Percentiles rank a stretch among this genome's conserved stretches.
Conservation (phyloP, 2,113 vertebrate genomes). For the Saccopteryx leptura region DNA sequence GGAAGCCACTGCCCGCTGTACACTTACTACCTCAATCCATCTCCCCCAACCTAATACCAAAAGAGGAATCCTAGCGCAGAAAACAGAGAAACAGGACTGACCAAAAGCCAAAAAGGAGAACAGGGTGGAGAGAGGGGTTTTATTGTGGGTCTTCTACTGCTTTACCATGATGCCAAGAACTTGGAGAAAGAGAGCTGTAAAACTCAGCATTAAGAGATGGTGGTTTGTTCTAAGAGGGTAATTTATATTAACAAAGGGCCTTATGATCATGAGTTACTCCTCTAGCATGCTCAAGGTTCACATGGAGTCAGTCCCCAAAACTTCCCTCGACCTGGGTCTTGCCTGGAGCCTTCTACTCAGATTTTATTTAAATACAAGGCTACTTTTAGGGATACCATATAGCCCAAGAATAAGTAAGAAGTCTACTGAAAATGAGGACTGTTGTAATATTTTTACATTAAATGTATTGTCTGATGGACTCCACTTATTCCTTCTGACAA, state of each 20-base stretch:
- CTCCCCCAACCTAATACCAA: neutral
- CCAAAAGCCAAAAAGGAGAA: neutral
- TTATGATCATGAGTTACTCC: neutral
- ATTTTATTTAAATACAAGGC: constrained; percentile 27
- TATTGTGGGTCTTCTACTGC: neutral
- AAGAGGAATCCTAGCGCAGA: neutral
- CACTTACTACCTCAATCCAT: neutral
- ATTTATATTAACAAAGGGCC: neutral
- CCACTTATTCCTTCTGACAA: constrained; percentile 43
- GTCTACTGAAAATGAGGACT: neutral
- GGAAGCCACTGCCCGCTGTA: neutral
- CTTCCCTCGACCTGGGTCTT: neutral
- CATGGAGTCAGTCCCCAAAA: neutral
- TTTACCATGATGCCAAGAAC: neutral
- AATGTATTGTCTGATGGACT: neutral
- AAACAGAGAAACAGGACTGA: neutral
- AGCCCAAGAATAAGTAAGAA: neutral
- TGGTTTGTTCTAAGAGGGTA: neutral
- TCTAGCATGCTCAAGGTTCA: neutral
- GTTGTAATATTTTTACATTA: constrained; percentile 22
- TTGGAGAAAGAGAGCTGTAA: neutral
- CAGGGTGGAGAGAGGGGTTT: neutral
- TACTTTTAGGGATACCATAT: neutral
- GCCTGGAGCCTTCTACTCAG: neutral
- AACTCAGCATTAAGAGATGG: neutral